A percentile compares a stretch with the other conserved stretches of the same genome.
Evolutionary conservation across 37 sponge, comb jelly and placozoan genomes (phyloP).

Genomic region (Corticium candelabrum): DNA sequence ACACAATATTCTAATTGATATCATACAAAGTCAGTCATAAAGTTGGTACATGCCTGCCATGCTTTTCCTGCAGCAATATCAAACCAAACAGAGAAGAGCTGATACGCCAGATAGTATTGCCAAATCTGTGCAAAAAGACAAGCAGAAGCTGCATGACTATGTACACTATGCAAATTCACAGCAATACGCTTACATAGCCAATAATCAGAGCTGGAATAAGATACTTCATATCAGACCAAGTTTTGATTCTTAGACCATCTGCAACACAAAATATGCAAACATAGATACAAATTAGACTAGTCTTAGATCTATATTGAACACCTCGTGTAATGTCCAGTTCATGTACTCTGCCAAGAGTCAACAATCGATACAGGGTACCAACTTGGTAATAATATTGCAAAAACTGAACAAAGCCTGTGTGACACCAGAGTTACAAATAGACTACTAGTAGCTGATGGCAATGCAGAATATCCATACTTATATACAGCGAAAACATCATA

Average conservation of each 20-base stretch:
- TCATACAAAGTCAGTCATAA: too few species aligned
- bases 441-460: background rate
- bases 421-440: background rate
- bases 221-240: background rate
- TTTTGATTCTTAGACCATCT: background rate
- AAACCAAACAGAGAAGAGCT: too few species aligned
- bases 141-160: too few species aligned
- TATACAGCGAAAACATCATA: background rate
- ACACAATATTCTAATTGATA: too few species aligned
- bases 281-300: too few species aligned
- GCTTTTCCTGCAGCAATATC: too few species aligned
- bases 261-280: background rate
- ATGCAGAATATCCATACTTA: background rate
- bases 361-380: background rate
- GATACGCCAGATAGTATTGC: too few species aligned
- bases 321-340: background rate
- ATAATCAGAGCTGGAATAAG: background rate
- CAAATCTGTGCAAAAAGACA: too few species aligned
- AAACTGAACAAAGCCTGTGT: background rate
- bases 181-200: constrained; percentile 6
- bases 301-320: background rate
- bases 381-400: background rate
- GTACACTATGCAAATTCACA: too few species aligned
- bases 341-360: background rate
- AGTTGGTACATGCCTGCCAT: too few species aligned